phyloP scores from a whole-genome alignment of 2,888 invertebrate species.

The Sphaerophoria taeniata region DNA sequence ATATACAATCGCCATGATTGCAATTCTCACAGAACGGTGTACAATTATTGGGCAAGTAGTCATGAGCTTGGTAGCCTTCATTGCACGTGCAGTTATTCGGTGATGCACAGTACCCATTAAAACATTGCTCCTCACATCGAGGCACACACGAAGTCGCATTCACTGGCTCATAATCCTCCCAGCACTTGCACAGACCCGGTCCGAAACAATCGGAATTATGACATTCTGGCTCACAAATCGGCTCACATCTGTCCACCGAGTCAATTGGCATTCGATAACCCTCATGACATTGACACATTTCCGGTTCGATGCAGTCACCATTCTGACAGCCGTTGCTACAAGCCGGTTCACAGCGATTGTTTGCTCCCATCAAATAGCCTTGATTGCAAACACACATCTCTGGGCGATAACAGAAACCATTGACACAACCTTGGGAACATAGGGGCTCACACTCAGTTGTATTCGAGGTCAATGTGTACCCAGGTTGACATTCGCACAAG shows the following conservation, averaged over 20 bases:
- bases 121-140: conserved; percentile 62
- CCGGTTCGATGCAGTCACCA: conserved; percentile 83
- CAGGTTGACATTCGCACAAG: conserved; percentile 59
- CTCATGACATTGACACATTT: conserved; percentile 84
- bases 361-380: conserved; percentile 80
- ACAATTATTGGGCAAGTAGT: conserved; percentile 70
- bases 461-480: conserved; percentile 68
- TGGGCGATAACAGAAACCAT: conserved; percentile 77
- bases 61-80: conserved; percentile 74
- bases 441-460: conserved; percentile 78
- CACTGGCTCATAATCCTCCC: conserved; percentile 77
- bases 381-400: conserved; percentile 82
- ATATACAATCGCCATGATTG: conserved; percentile 73
- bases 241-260: conserved; percentile 77
- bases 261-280: conserved; percentile 78
- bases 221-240: conserved; percentile 80
- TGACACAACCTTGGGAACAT: conserved; percentile 75
- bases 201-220: conserved; percentile 82
- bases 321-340: conserved; percentile 78
- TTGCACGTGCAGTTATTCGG: conserved; percentile 82
- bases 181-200: conserved; percentile 78
- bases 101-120: conserved; percentile 75
- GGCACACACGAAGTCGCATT: conserved; percentile 77
- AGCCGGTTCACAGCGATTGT: conserved; percentile 77
- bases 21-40: conserved; percentile 75